Percentiles rank a stretch among this genome's conserved stretches.
phyloP scores from a whole-genome alignment of 2,797 vertebrate species.

The Micrastur ruficollis region DNA sequence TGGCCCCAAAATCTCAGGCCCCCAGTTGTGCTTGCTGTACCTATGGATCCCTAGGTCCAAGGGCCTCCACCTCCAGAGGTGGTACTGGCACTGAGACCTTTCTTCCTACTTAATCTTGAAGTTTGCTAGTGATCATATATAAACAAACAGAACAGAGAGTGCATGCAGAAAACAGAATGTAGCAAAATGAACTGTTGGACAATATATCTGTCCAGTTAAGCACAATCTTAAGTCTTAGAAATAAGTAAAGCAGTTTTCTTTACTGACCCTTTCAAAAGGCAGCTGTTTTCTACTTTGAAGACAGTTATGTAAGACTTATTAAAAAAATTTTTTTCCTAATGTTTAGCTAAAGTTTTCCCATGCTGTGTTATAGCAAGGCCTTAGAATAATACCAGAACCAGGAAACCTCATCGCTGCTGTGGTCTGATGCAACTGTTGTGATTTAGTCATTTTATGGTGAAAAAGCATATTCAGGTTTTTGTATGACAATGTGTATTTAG shows the following conservation, averaged over 20 bases:
- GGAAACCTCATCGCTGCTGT: background rate
- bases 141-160: background rate
- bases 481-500: background rate
- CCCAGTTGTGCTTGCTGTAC: background rate
- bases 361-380: background rate
- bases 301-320: background rate
- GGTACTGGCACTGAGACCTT: background rate
- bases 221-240: background rate
- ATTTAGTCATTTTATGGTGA: background rate
- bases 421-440: background rate
- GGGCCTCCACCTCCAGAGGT: background rate
- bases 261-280: background rate
- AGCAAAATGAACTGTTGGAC: background rate
- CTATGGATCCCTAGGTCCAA: background rate
- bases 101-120: background rate
- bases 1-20: background rate
- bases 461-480: background rate
- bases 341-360: background rate
- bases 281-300: background rate
- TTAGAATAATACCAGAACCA: background rate
- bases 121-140: background rate
- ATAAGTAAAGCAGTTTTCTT: background rate
- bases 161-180: background rate
- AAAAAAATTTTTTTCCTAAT: background rate
- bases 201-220: background rate